phyloP scores from a whole-genome alignment of 2,888 invertebrate species.

The Lacanobia wlatinum region DNA sequence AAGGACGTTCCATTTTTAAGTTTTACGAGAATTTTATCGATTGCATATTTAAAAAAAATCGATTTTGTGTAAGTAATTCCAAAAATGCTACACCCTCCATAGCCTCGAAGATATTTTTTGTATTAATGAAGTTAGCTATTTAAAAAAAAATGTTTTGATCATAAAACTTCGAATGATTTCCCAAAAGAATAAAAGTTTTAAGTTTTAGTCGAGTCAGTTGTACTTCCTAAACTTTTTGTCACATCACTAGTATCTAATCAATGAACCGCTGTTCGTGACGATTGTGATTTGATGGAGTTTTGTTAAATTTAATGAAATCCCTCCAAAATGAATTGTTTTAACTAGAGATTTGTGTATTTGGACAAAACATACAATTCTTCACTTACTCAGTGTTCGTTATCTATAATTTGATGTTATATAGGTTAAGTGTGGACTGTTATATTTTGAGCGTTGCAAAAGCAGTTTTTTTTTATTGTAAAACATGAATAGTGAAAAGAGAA shows the following conservation, averaged over 20 bases:
- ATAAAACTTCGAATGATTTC: no score
- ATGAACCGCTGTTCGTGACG: slow-evolving; percentile 60
- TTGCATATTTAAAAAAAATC: no score
- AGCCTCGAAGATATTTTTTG: no score
- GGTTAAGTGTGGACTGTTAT: slow-evolving; percentile 55
- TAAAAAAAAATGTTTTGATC: no score
- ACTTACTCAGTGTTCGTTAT: slow-evolving; percentile 2
- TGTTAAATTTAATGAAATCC: slow-evolving; percentile 30
- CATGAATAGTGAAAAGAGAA: slow-evolving; percentile 91
- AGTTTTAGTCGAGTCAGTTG: slow-evolving; percentile 35
- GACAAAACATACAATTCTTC: background rate
- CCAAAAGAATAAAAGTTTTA: no score
- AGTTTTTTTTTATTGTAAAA: slow-evolving; percentile 26
- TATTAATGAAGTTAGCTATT: no score
- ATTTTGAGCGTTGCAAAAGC: slow-evolving; percentile 49
- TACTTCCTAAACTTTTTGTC: background rate
- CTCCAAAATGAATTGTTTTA: slow-evolving; percentile 37
- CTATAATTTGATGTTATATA: slow-evolving; percentile 29
- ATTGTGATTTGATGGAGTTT: slow-evolving; percentile 46
- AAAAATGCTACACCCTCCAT: no score
- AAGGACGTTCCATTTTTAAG: background rate
- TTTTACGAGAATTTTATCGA: no score
- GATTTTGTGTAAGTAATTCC: no score
- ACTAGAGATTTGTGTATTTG: background rate
- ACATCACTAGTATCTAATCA: slow-evolving; percentile 57